Conservation (phyloP, 2,888 invertebrate genomes). For the Dimorphilus gyrociliatus region DNA sequence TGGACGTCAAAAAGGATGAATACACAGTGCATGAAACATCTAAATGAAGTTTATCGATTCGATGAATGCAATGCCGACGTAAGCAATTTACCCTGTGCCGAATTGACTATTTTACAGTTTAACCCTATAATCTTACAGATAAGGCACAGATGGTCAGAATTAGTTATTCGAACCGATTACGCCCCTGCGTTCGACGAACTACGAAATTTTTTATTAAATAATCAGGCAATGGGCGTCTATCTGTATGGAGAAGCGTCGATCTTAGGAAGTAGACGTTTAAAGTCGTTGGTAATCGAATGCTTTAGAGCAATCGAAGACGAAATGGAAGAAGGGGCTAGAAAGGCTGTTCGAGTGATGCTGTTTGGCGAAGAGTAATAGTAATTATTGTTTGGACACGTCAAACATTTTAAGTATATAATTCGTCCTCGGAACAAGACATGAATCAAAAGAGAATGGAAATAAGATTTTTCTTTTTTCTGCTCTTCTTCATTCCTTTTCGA, state of each 20-base stretch:
- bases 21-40: too few species aligned
- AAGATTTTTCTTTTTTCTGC: too few species aligned
- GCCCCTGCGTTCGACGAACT: slow-evolving; percentile 17
- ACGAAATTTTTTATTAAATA: slow-evolving; percentile 23
- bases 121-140: slow-evolving; percentile 15
- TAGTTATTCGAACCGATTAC: slow-evolving; percentile 28
- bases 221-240: slow-evolving; percentile 40
- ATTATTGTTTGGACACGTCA: too few species aligned
- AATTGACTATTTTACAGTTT: background rate
- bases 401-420: too few species aligned
- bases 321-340: slow-evolving; percentile 19
- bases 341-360: slow-evolving; percentile 16
- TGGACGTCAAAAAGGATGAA: too few species aligned
- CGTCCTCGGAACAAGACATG: too few species aligned
- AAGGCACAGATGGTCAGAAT: slow-evolving; percentile 38
- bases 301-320: slow-evolving; percentile 16
- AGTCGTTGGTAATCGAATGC: slow-evolving; percentile 15
- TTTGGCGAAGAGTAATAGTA: too few species aligned
- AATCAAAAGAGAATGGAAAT: too few species aligned
- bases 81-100: too few species aligned
- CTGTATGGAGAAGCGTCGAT: slow-evolving; percentile 37
- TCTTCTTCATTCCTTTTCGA: too few species aligned
- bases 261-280: slow-evolving; percentile 15
- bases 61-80: too few species aligned
- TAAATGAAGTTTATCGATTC: too few species aligned